A percentile compares a stretch with the other conserved stretches of the same genome.
Evolutionary conservation across 2,888 invertebrate species (phyloP).

Genomic region (Pimpla rufipes): DNA sequence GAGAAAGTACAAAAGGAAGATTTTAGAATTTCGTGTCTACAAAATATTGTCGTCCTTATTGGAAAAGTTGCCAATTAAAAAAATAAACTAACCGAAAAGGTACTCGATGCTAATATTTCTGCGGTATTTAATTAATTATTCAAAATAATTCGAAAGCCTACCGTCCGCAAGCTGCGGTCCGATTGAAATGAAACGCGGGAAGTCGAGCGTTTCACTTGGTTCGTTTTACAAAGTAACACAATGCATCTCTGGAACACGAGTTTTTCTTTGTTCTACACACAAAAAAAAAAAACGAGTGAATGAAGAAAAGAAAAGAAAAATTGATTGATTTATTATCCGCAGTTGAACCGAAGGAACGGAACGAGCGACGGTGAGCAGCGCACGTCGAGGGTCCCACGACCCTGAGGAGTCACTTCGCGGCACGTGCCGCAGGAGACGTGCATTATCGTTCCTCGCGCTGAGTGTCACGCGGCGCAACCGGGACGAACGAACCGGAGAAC

Average conservation of each 20-base stretch:
- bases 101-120: no score
- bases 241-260: background rate
- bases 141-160: no score
- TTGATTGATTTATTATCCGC: constrained; percentile 37
- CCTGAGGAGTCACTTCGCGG: constrained; percentile 60
- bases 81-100: no score
- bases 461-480: constrained; percentile 56
- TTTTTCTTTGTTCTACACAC: background rate
- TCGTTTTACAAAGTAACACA: background rate
- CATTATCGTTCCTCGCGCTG: constrained; percentile 59
- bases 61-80: no score
- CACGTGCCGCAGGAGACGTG: constrained; percentile 59
- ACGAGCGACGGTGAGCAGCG: constrained; percentile 14
- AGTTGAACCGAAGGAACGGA: constrained; percentile 21
- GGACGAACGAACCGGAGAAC: constrained; percentile 55
- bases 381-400: constrained; percentile 50
- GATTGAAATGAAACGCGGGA: no score
- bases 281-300: background rate
- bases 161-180: no score
- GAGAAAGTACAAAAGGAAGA: no score
- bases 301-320: background rate
- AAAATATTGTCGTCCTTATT: no score
- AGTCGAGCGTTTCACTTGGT: no score
- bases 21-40: no score
- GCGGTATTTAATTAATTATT: no score